phyloP scores from a whole-genome alignment of 2,888 invertebrate species.

The Apodemia mormo region DNA sequence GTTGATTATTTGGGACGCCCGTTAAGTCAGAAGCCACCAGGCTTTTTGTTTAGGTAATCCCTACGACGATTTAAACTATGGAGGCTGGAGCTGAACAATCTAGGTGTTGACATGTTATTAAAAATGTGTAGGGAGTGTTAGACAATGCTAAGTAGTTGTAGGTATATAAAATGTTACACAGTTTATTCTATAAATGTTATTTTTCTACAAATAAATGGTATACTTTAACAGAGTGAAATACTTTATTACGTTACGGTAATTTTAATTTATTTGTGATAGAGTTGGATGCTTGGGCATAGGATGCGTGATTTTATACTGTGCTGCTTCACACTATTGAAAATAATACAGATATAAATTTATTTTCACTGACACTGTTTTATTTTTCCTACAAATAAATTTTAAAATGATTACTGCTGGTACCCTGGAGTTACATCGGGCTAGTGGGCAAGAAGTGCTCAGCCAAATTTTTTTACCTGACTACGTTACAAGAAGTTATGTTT shows the following conservation, averaged over 20 bases:
- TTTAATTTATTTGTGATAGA: constrained; percentile 25
- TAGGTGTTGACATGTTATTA: background rate
- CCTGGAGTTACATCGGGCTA: too few relatives aligned
- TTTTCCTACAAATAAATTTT: background rate
- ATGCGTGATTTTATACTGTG: constrained; percentile 50
- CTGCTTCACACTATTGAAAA: constrained; percentile 50
- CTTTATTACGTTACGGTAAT: constrained; percentile 1
- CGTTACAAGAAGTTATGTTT: too few relatives aligned
- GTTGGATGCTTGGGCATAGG: constrained; percentile 42
- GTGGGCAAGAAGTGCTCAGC: too few relatives aligned
- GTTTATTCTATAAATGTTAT: constrained; percentile 24
- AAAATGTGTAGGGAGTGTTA: constrained; percentile 1
- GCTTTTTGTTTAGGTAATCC: too few relatives aligned
- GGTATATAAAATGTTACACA: constrained; percentile 20
- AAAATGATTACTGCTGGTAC: too few relatives aligned
- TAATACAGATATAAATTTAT: constrained; percentile 46
- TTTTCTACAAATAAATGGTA: constrained; percentile 23
- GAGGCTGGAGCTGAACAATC: too few relatives aligned
- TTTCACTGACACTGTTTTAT: constrained; percentile 32
- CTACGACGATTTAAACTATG: too few relatives aligned
- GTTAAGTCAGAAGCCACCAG: too few relatives aligned
- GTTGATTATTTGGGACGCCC: too few relatives aligned
- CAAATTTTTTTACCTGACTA: too few relatives aligned
- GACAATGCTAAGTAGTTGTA: background rate
- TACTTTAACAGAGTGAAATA: constrained; percentile 21